Conservation (phyloP, 2,888 invertebrate species). For the Agrotis exclamationis region DNA sequence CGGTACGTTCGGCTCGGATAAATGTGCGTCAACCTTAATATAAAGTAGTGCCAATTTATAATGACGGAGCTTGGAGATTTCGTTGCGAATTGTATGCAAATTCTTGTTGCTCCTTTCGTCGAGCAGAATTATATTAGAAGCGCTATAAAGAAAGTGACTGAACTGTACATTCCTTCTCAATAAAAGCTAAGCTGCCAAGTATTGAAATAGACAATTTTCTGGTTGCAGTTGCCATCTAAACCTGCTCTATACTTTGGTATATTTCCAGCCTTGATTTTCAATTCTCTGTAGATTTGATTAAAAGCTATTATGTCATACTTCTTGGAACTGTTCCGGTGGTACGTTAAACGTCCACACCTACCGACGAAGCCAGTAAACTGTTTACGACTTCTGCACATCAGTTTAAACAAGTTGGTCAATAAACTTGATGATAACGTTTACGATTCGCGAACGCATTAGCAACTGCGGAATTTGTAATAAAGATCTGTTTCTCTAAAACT, state of each 20-base stretch:
- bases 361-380: conserved; percentile 56
- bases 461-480: conserved; percentile 57
- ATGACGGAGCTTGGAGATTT: neutral
- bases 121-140: conserved; percentile 5
- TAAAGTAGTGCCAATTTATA: conserved; percentile 44
- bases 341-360: conserved; percentile 52
- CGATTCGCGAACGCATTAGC: conserved; percentile 65
- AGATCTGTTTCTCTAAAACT: conserved; percentile 66
- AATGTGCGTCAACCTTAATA: no score
- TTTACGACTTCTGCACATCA: conserved; percentile 69
- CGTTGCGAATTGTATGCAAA: conserved; percentile 12
- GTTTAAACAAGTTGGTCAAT: conserved; percentile 71
- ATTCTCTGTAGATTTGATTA: conserved; percentile 31
- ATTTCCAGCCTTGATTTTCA: conserved; percentile 24
- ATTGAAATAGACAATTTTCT: neutral
- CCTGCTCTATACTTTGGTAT: neutral
- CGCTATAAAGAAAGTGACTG: neutral
- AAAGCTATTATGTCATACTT: conserved; percentile 30
- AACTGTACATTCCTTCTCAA: neutral
- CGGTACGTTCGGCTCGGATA: no score
- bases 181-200: neutral
- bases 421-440: conserved; percentile 78
- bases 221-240: conserved; percentile 1
- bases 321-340: conserved; percentile 42
- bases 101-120: conserved; percentile 11